Evolutionary conservation across 2,888 invertebrate genomes (phyloP), one percentile per base, ranked within the genome.

Genomic region (Hemithea aestivaria): DNA sequence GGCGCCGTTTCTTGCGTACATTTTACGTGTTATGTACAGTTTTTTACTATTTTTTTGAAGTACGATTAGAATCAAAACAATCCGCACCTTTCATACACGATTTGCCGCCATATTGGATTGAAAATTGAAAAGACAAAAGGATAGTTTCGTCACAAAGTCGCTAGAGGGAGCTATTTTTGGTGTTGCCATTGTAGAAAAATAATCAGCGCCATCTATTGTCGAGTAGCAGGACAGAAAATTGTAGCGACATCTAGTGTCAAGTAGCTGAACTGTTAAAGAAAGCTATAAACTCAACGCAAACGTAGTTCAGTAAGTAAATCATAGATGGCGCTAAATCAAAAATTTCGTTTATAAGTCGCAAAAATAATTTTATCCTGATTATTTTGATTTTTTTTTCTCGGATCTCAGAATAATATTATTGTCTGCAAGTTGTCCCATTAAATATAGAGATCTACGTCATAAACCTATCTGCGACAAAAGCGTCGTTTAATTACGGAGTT

Each of bases 31-130:
- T 68, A 66, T 58, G 55, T 58, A 50, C 40, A 58, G 64, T 63
- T 69, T 68, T 51, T 63, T 50, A 51, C 45, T 56, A 35, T 40
- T 47, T 57, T 60, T 65, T 59, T 71, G 70, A 70, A 75, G 64
- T 68, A 73, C 73, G 70, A 68, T 73, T 73, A 68, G 64, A 81
- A 83, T 80, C 84, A 85, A 82, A 87, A 87, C 85, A 87, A 78
- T 84, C 77, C 70, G 78, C 72, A 80, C 79, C 78, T 78, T 76
- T 79, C 83, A 81, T 82, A 80, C 73, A 73, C 71, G 69, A 71
- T 78, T 85, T 83, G 73, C 84, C 84, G 85, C 85, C 85, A 87
- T 87, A 82, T 87, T 87, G 85, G 76, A 82, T 81, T 78, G 73
- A 74, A n/a, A n/a, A 82, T 81, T 78, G 73, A 67, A 61, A 75